These are phyloP conservation scores for Ivindomyrus marchei DNA, from an alignment of 2,113 vertebrate genomes.

Conservation along the genomic window DNA sequence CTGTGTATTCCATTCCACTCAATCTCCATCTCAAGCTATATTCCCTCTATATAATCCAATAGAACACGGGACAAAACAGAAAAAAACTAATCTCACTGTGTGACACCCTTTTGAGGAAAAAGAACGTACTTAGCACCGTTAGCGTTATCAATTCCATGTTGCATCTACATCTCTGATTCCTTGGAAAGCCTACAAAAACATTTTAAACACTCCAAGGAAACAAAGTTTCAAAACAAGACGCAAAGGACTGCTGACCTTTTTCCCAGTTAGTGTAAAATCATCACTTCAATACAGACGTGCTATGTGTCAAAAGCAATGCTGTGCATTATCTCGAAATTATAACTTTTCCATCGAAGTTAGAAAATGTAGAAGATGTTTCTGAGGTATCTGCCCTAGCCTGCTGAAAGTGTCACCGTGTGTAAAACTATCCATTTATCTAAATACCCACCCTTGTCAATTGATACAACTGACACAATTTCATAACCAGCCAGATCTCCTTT, in stretches of 20 bases:
- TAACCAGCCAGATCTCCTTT: conserved; percentile 7
- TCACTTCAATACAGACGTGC: neutral
- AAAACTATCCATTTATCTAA: conserved; percentile 10
- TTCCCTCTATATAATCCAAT: neutral
- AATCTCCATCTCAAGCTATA: neutral
- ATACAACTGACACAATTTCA: conserved; percentile 19
- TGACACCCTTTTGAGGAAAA: neutral
- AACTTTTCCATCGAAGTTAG: neutral
- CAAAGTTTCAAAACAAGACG: neutral
- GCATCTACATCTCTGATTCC: neutral
- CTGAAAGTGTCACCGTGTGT: neutral
- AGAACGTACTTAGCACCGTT: neutral
- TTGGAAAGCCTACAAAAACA: neutral
- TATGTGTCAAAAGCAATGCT: neutral
- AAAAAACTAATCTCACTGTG: neutral
- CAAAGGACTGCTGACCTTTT: neutral
- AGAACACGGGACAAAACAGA: neutral
- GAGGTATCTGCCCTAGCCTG: neutral
- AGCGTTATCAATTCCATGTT: neutral
- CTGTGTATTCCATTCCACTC: neutral
- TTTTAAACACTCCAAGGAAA: neutral
- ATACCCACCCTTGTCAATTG: conserved; percentile 1
- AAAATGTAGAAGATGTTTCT: neutral
- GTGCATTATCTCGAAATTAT: neutral
- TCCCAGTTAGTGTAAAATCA: neutral